A percentile compares a stretch with the other conserved stretches of the same genome.
phyloP scores from a whole-genome alignment of 1,140 invertebrate species.

The Panagrolaimus sp. region DNA sequence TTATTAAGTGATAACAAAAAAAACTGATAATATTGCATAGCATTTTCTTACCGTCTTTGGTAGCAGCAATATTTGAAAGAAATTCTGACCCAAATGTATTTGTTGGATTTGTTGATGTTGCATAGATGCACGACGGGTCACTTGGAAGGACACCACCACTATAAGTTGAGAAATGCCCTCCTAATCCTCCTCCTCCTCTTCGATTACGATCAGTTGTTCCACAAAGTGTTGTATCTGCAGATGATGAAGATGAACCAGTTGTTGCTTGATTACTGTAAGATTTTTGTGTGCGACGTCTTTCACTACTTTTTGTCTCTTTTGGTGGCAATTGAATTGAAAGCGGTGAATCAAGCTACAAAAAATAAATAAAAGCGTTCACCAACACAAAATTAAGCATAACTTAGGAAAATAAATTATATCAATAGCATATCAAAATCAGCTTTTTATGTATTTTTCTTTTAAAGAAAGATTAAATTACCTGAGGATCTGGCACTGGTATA shows the following conservation, averaged over 20 bases:
- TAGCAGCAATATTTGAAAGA: background rate
- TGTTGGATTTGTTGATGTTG: background rate
- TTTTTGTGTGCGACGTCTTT: constrained; percentile 23
- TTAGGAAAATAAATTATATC: constrained; percentile 14
- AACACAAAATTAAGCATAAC: constrained; percentile 3
- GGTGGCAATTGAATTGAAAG: constrained; percentile 57
- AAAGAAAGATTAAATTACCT: constrained; percentile 28
- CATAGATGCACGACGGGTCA: background rate
- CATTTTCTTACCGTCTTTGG: no score
- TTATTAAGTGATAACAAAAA: no score
- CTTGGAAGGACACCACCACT: background rate
- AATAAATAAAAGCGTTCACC: constrained; percentile 11
- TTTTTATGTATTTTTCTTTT: constrained; percentile 10
- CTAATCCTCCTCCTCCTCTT: no score
- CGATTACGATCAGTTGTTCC: background rate
- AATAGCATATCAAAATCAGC: constrained; percentile 19
- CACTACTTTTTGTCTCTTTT: constrained; percentile 46
- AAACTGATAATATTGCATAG: no score
- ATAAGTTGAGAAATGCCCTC: no score
- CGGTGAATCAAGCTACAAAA: constrained; percentile 56
- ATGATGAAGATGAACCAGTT: constrained; percentile 1
- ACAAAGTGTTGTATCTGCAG: background rate
- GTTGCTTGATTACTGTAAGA: background rate
- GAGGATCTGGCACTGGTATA: constrained; percentile 59
- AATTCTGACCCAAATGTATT: background rate